Base-by-base conservation (phyloP, 1,140 invertebrate species). In the Caerostris extrusa region DNA sequence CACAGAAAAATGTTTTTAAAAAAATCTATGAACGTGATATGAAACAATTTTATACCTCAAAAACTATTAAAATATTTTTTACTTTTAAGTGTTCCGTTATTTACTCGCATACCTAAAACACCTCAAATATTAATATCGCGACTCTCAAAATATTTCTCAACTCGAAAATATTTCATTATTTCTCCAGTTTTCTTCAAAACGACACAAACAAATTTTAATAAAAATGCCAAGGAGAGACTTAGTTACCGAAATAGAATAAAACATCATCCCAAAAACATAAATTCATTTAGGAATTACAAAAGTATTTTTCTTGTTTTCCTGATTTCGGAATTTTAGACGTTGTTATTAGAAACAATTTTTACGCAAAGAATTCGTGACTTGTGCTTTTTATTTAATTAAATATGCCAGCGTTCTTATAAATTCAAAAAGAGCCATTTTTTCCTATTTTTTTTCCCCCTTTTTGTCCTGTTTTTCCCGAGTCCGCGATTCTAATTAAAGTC, bases 361-460 rank as follows among this genome's bases (percentile, higher is more conserved):
- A 61, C 19, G 58, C 19, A 61, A 34, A 17, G 57, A 64, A 58
- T 58, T 60, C 55, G 85, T 17, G 55, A 12, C 56, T 17, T 34
- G 34, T 61, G 10, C 88, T 90, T 77, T 90, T 90, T 90, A 90
- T 90, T 90, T 90, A 90, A 90, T 90, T 90, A 90, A 90, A 77
- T 50, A 90, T 90, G 69, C 56, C 69, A 90, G 81, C 88, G 57
- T 77, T 90, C 88, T 50, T 90, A 90, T 90, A 77, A 71, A 90
- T 77, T 77, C 55, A 57, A 90, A 90, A 81, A 19, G 34, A 60
- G 83, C 58, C 8, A 17, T 86, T 86, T 83, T 83, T 86, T 34
- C n/a, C 4, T 90, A 14, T 10, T 67, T 19, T 69, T 64, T 53
- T 77, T n/a, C n/a, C n/a, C n/a, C 14, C 34, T 90, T 71, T 90